Percentiles rank a stretch among this genome's conserved stretches.
These are phyloP conservation scores for Oscarella lobularis DNA, from an alignment of 37 sponge, comb jelly and placozoan species.

Conservation along the genomic window DNA sequence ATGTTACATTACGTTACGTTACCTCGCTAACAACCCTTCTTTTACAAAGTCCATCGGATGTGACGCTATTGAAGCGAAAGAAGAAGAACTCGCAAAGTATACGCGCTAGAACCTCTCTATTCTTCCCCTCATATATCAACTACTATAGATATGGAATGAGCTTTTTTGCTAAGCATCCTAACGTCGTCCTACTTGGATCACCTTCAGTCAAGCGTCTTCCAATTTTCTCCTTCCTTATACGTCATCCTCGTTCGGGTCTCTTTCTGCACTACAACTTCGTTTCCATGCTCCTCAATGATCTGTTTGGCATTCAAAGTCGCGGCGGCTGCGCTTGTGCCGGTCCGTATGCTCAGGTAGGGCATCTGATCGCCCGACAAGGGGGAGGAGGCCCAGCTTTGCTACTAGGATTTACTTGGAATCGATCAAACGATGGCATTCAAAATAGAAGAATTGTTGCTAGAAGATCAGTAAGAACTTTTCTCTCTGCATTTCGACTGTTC, in stretches of 20 bases:
- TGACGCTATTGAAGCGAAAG: background rate
- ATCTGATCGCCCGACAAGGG: background rate
- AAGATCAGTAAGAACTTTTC: slow-evolving; percentile 36
- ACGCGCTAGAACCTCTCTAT: background rate
- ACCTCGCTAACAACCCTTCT: too few relatives aligned
- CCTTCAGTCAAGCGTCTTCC: slow-evolving; percentile 27
- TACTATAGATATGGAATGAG: background rate
- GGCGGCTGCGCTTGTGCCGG: slow-evolving; percentile 93
- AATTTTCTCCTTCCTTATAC: slow-evolving; percentile 76
- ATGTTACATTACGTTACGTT: too few relatives aligned
- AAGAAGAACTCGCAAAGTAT: background rate
- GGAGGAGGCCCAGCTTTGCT: background rate
- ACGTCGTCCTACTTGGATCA: slow-evolving; percentile 15
- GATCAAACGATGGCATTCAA: slow-evolving; percentile 32
- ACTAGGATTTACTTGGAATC: slow-evolving; percentile 59
- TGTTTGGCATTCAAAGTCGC: slow-evolving; percentile 81
- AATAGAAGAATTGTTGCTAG: slow-evolving; percentile 44
- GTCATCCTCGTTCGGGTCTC: slow-evolving; percentile 32
- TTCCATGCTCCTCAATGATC: slow-evolving; percentile 62
- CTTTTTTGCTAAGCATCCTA: background rate
- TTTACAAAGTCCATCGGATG: background rate
- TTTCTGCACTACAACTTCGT: slow-evolving; percentile 87
- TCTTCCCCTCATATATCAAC: background rate
- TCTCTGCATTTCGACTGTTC: background rate
- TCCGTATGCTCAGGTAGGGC: slow-evolving; percentile 66